Base-by-base conservation (phyloP, 2,797 vertebrate genomes). In the Chiroxiphia lanceolata region DNA sequence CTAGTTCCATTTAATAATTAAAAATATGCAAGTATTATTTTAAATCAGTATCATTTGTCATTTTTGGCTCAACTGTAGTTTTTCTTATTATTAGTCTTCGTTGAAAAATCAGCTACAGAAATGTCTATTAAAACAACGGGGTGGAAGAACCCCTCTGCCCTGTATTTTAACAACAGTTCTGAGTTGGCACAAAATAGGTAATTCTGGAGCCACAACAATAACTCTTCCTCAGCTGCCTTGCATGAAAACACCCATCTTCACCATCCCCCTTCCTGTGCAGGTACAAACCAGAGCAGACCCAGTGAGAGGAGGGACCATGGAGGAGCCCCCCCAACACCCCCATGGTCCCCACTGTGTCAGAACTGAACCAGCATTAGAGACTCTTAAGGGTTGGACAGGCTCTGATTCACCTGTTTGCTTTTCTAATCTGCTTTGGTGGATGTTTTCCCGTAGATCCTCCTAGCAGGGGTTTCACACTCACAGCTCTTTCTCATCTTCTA, bases 21-120 rank as follows among this genome's bases (percentile, higher is more conserved):
- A 96, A 95, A 96, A 95, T 91, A 95, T 7, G 44, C 80, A 92
- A 83, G 76, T 91, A 94, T 91, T 91, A 91, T 67, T 95, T 95
- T 87, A 85, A 90, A 86, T 89, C 81, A 71, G 75, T 83, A 91
- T 95, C 83, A 63, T 83, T 81, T 93, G 75, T 90, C 67, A 29
- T 88, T 95, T 95, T 95, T 94, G 95, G 96, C 93, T 95, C 90
- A 90, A 93, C 79, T 61, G 67, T 72, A 86, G 61, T 65, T 92
- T 95, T 92, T 79, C 67, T 93, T 87, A 91, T 90, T 88, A 96
- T 42, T 94, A 75, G 77, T 48, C 53, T 38, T 36, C 63, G 74
- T 63, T 85, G 84, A 95, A 96, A 96, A 72, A 87, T 87, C 78
- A 89, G 92, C 95, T 93, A 92, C 88, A 93, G 93, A 93, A 96